Evolutionary conservation across 2,888 invertebrate genomes (phyloP).

Genomic region (Fragum fragum): DNA sequence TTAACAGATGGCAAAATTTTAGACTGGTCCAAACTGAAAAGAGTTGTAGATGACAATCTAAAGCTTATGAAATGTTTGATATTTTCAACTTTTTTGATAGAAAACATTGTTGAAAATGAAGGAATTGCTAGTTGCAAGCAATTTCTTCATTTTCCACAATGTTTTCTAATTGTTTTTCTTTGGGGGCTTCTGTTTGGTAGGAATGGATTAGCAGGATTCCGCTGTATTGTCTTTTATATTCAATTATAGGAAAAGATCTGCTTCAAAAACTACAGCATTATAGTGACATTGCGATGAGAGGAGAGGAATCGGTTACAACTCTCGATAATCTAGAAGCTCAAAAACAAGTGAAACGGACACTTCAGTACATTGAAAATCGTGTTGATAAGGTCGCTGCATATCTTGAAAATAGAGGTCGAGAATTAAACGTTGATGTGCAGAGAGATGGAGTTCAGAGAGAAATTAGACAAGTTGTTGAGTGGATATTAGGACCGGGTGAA

Average conservation of each 20-base stretch:
- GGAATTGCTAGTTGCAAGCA: too few species aligned
- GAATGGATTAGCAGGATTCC: too few species aligned
- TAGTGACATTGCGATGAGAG: slow-evolving; percentile 68
- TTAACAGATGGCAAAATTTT: too few species aligned
- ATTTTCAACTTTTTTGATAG: too few species aligned
- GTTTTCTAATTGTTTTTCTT: too few species aligned
- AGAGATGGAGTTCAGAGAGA: slow-evolving; percentile 76
- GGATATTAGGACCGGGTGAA: slow-evolving; percentile 93
- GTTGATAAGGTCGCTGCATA: slow-evolving; percentile 80
- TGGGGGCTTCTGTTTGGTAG: too few species aligned
- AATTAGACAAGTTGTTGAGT: slow-evolving; percentile 90
- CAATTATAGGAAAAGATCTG: slow-evolving; percentile 77
- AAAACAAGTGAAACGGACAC: slow-evolving; percentile 81
- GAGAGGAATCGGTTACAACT: slow-evolving; percentile 77
- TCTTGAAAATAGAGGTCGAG: slow-evolving; percentile 75
- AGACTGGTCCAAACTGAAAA: too few species aligned
- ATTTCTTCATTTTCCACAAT: too few species aligned
- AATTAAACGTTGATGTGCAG: slow-evolving; percentile 75
- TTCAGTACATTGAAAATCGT: slow-evolving; percentile 82
- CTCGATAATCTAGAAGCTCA: slow-evolving; percentile 82
- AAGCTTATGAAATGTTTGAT: too few species aligned
- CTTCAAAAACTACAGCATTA: slow-evolving; percentile 77
- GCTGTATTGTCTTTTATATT: too few species aligned
- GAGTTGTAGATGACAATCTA: too few species aligned
- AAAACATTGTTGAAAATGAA: too few species aligned